These are phyloP conservation scores for Dasypogon diadema DNA, from an alignment of 2,888 invertebrate species.

Conservation along the genomic window DNA sequence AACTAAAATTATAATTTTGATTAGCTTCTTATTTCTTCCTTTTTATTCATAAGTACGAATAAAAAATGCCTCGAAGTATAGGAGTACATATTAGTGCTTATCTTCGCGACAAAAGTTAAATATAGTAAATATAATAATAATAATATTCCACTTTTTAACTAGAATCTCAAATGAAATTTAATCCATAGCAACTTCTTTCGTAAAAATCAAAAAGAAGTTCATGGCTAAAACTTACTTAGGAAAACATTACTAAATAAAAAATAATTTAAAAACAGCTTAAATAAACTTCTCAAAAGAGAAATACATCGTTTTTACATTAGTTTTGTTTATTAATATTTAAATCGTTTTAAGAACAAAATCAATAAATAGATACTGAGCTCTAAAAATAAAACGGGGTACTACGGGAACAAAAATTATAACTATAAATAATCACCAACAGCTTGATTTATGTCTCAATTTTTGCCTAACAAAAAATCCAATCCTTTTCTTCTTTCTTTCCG, in stretches of 20 bases:
- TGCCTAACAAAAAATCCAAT: not conserved
- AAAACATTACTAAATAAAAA: not conserved
- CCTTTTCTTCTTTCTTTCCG: not conserved
- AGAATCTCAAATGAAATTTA: slow-evolving; percentile 35
- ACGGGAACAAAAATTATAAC: slow-evolving; percentile 22
- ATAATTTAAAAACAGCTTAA: slow-evolving; percentile 33
- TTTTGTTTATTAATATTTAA: slow-evolving; percentile 43
- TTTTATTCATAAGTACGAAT: slow-evolving; percentile 43
- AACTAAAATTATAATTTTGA: not conserved
- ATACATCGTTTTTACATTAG: slow-evolving; percentile 27
- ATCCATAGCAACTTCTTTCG: slow-evolving; percentile 36
- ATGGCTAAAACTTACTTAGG: slow-evolving; percentile 8
- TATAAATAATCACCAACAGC: slow-evolving; percentile 42
- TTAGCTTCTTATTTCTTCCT: not conserved
- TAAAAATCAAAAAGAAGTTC: slow-evolving; percentile 32
- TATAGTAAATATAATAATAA: too few species aligned
- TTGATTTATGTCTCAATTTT: slow-evolving; percentile 18
- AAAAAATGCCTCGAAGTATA: slow-evolving; percentile 18
- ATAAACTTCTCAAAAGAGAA: slow-evolving; percentile 42
- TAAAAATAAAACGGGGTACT: not conserved
- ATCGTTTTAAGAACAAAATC: slow-evolving; percentile 38
- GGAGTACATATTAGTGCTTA: not conserved
- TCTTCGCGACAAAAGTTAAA: slow-evolving; percentile 9
- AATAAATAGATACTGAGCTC: slow-evolving; percentile 37
- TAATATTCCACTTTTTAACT: slow-evolving; percentile 15